Conservation (phyloP, 35 echinoderm and acorn worm species). For the Ophioderma brevispina region DNA sequence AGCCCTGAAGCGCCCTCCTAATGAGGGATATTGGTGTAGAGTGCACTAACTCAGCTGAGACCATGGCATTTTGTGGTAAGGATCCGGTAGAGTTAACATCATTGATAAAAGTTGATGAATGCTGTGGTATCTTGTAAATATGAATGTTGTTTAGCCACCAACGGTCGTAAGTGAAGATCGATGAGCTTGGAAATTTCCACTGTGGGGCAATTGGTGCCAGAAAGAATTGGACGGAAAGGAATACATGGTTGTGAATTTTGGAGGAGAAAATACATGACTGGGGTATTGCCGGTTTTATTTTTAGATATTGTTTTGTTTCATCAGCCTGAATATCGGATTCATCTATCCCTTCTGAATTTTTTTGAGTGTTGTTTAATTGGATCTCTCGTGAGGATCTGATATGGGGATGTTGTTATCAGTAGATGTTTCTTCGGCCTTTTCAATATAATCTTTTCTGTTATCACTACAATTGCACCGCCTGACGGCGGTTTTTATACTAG, state of each 20-base stretch:
- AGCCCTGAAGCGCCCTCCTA: slow-evolving; percentile 13
- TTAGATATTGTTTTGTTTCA: too few relatives aligned
- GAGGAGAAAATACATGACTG: slow-evolving; percentile 11
- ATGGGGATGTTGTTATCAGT: too few relatives aligned
- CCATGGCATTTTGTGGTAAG: slow-evolving; percentile 2
- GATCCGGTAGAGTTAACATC: neutral
- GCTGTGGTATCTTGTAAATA: slow-evolving; percentile 39
- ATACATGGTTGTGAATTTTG: slow-evolving; percentile 3
- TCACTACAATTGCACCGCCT: too few relatives aligned
- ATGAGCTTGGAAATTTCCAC: slow-evolving; percentile 23
- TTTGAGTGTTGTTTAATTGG: too few relatives aligned
- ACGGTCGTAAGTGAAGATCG: slow-evolving; percentile 16
- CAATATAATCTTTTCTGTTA: too few relatives aligned
- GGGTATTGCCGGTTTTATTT: too few relatives aligned
- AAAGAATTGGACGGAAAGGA: slow-evolving; percentile 17
- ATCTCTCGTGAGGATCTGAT: too few relatives aligned
- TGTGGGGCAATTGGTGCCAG: slow-evolving; percentile 16
- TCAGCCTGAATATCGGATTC: too few relatives aligned
- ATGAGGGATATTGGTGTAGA: slow-evolving; percentile 43
- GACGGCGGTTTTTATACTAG: too few relatives aligned
- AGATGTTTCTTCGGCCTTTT: too few relatives aligned
- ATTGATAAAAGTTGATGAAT: neutral
- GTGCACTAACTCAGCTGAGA: too few relatives aligned
- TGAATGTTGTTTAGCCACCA: slow-evolving; percentile 8
- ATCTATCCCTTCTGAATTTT: too few relatives aligned